Evolutionary conservation across 2,797 vertebrate species (phyloP), one percentile per base, ranked within the genome.

Genomic region (Petrocephalus sullivani): DNA sequence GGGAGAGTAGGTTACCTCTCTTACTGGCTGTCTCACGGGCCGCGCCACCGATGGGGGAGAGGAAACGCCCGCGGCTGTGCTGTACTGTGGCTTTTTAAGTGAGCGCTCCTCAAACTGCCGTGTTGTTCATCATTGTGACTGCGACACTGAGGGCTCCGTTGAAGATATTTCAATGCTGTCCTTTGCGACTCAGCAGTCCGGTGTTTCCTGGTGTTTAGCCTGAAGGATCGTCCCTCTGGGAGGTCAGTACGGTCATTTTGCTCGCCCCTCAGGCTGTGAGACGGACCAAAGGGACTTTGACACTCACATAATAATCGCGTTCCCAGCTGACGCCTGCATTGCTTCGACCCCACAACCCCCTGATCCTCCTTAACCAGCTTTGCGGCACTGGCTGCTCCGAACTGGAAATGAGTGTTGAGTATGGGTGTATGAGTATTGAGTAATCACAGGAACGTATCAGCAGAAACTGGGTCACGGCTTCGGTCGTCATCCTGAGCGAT

Each of bases 381-480:
- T 9, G 37, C 19, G n/a, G 61, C 49, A 21, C 28, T 49, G 49
- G 67, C 49, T 0, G 19, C 10, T 28, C 28, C 23, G 4, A 21
- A 51, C 8, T 12, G 3, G 19, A 53, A 54, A 83, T 53, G 23
- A 12, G 54, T 23, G 46, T 81, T 60, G 33, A 41, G 51, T 58
- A 58, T 71, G 53, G 67, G 8, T 16, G 49, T 46, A 28, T 53
- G 21, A 33, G 61, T 28, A 46, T 9, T 28, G 16, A n/a, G 54
- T 58, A 78, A 87, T n/a, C 57, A 33, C 14, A 81, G 33, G 53
- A 87, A 53, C n/a, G 7, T 57, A 54, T 6, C 71, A n/a, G 67
- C 51, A 46, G 67, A 87, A 87, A 87, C 10, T 88, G 37, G 54
- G n/a, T 87, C 71, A 81, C 21, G 71, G 71, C 67, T 41, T 51